Percentiles rank a stretch among this genome's conserved stretches.
Conservation (phyloP, 2,888 invertebrate species). For the Tachina fera region DNA sequence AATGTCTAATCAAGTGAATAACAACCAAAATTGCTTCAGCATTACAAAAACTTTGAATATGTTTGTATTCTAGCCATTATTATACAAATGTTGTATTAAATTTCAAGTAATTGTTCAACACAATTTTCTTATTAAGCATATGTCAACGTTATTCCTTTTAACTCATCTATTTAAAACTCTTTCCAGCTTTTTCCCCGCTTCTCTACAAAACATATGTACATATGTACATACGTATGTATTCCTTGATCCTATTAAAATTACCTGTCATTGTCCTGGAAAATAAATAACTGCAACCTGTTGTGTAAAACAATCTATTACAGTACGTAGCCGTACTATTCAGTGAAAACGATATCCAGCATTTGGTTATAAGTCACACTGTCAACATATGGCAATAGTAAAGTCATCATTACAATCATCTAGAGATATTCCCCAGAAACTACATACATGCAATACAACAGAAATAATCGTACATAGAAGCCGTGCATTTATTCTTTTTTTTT, state of each 20-base stretch:
- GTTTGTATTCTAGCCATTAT: background rate
- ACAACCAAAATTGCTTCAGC: background rate
- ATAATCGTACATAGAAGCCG: constrained; percentile 45
- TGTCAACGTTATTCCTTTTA: background rate
- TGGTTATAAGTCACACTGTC: constrained; percentile 75
- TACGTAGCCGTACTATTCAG: constrained; percentile 14
- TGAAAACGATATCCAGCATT: constrained; percentile 55
- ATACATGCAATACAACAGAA: constrained; percentile 16
- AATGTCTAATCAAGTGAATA: background rate
- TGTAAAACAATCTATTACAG: constrained; percentile 64
- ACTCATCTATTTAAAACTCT: constrained; percentile 3
- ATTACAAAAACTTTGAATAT: background rate
- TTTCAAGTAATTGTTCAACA: constrained; percentile 1
- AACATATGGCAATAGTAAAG: constrained; percentile 70
- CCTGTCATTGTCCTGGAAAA: constrained; percentile 76
- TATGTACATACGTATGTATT: constrained; percentile 1
- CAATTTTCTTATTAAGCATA: constrained; percentile 34
- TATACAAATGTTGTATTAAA: background rate
- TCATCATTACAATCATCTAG: constrained; percentile 70
- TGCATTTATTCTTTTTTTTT: background rate
- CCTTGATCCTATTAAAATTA: constrained; percentile 79
- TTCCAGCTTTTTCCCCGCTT: background rate
- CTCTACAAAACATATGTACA: constrained; percentile 6
- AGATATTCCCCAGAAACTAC: constrained; percentile 38
- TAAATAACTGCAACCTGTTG: constrained; percentile 61